phyloP scores from a whole-genome alignment of 2,888 invertebrate species.

The Archips xylosteana region DNA sequence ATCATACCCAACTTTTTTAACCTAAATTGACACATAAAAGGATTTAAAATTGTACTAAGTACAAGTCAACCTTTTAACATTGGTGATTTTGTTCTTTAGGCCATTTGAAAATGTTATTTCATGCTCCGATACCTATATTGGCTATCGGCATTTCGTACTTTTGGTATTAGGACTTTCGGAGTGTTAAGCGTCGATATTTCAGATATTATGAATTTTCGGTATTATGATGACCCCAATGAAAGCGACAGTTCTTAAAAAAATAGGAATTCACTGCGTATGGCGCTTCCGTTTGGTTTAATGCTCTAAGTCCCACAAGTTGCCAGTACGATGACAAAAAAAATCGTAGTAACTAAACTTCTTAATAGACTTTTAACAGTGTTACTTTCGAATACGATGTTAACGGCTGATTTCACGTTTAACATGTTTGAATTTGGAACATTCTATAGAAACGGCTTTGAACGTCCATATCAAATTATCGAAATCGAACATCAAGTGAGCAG shows the following conservation, averaged over 20 bases:
- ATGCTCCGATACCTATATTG: no score
- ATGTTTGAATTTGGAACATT: constrained; percentile 29
- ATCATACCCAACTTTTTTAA: no score
- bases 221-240: no score
- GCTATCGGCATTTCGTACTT: no score
- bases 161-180: no score
- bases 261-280: background rate
- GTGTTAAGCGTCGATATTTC: no score
- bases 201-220: no score
- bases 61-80: no score
- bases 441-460: constrained; percentile 15
- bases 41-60: no score
- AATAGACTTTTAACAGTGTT: constrained; percentile 20
- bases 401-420: constrained; percentile 26
- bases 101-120: no score
- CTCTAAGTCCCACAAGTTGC: constrained; percentile 4
- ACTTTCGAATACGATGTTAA: constrained; percentile 13
- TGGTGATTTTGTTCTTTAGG: no score
- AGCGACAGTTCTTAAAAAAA: background rate
- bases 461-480: constrained; percentile 41
- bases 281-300: background rate
- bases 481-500: constrained; percentile 53
- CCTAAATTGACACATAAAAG: no score
- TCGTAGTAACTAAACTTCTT: constrained; percentile 17
- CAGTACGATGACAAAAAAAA: constrained; percentile 15